Evolutionary conservation across 2,113 vertebrate genomes (phyloP).

Genomic region (Ptilorrhoa leucosticta): DNA sequence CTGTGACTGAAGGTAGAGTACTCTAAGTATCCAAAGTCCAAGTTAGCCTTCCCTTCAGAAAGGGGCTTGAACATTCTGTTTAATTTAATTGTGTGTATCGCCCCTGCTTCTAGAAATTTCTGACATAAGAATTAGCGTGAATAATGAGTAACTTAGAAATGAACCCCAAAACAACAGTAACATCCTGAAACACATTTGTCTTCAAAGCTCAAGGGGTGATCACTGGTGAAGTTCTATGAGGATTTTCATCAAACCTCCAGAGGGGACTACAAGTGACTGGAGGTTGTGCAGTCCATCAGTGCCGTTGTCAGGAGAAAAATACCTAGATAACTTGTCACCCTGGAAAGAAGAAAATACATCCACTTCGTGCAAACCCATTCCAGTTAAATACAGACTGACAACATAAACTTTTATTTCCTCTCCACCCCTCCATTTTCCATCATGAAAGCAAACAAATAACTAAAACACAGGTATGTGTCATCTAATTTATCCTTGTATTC

Average conservation of each 20-base stretch:
- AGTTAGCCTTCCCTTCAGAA: neutral
- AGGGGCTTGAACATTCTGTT: neutral
- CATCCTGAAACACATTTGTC: neutral
- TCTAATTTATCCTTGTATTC: constrained; percentile 47
- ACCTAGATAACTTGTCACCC: neutral
- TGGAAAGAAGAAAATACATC: constrained; percentile 14
- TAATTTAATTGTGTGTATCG: neutral
- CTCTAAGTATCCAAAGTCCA: neutral
- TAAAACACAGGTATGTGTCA: neutral
- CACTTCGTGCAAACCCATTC: constrained; percentile 13
- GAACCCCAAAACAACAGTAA: neutral
- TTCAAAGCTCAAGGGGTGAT: neutral
- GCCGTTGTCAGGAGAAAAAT: neutral
- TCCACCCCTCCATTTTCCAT: neutral
- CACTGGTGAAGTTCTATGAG: neutral
- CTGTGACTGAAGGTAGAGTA: neutral
- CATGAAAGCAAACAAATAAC: neutral
- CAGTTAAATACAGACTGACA: constrained; percentile 3
- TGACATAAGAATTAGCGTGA: neutral
- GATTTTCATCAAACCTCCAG: neutral
- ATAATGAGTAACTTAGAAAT: neutral
- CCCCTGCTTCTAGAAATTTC: neutral
- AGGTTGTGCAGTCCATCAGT: neutral
- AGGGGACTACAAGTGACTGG: neutral
- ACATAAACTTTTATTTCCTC: constrained; percentile 5